These are phyloP conservation scores for Philopedon plagiatum DNA, from an alignment of 2,888 invertebrate genomes.

Conservation along the genomic window DNA sequence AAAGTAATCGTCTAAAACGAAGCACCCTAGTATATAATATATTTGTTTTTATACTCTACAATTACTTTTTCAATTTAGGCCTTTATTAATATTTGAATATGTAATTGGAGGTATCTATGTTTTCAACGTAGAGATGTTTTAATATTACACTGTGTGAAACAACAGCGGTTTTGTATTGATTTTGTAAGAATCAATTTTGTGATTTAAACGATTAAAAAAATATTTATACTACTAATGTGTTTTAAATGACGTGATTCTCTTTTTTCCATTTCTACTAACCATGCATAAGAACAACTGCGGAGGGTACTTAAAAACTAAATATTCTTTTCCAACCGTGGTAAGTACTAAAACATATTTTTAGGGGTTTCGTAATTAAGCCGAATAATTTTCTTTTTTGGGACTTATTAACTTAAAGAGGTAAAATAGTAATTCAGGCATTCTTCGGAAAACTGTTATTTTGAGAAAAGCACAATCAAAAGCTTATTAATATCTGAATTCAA, in stretches of 20 bases:
- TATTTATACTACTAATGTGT: constrained; percentile 3
- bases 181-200: constrained; percentile 19
- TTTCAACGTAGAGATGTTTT: constrained; percentile 1
- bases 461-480: no score
- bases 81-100: constrained; percentile 11
- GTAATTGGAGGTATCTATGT: constrained; percentile 12
- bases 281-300: background rate
- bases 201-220: constrained; percentile 15
- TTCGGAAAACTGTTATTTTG: no score
- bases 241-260: background rate
- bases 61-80: background rate
- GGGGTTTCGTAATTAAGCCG: no score
- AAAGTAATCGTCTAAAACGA: no score
- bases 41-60: background rate
- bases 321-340: constrained; percentile 26
- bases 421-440: no score
- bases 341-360: constrained; percentile 1
- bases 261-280: background rate
- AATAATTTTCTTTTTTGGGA: no score
- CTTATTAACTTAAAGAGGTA: no score
- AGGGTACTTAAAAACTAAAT: constrained; percentile 9
- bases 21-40: background rate
- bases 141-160: constrained; percentile 23
- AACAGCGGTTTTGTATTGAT: constrained; percentile 38
- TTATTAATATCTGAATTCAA: no score